These are phyloP conservation scores for Cricetomys ansorgei DNA, from an alignment of 2,113 vertebrate species.

Conservation along the genomic window DNA sequence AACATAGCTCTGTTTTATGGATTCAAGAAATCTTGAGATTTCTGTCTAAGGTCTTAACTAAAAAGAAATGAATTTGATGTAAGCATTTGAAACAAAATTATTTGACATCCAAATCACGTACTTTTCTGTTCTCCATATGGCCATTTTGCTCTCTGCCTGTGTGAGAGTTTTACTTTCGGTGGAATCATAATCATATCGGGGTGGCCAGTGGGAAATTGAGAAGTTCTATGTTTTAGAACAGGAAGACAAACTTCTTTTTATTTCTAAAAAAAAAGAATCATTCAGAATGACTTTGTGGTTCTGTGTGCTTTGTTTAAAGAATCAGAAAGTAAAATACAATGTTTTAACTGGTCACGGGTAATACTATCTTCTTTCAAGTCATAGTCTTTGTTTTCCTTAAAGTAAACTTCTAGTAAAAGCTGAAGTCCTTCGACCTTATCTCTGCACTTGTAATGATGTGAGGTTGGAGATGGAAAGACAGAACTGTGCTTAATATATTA, in stretches of 20 bases:
- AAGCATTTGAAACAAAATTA: not conserved
- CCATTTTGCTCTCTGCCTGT: rapidly evolving
- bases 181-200: not conserved
- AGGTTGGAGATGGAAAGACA: not conserved
- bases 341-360: not conserved
- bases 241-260: not conserved
- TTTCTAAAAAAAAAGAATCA: not conserved
- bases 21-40: not conserved
- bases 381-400: not conserved
- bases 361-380: not conserved
- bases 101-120: not conserved
- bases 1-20: not conserved
- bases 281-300: not conserved
- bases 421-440: not conserved
- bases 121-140: not conserved
- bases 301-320: not conserved
- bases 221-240: not conserved
- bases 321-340: not conserved
- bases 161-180: not conserved
- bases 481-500: conserved; percentile 43
- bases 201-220: not conserved
- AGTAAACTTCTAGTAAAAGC: not conserved
- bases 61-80: not conserved
- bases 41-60: not conserved
- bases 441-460: not conserved